Evolutionary conservation across 1,140 invertebrate species (phyloP).

Genomic region (Drosophila littoralis): DNA sequence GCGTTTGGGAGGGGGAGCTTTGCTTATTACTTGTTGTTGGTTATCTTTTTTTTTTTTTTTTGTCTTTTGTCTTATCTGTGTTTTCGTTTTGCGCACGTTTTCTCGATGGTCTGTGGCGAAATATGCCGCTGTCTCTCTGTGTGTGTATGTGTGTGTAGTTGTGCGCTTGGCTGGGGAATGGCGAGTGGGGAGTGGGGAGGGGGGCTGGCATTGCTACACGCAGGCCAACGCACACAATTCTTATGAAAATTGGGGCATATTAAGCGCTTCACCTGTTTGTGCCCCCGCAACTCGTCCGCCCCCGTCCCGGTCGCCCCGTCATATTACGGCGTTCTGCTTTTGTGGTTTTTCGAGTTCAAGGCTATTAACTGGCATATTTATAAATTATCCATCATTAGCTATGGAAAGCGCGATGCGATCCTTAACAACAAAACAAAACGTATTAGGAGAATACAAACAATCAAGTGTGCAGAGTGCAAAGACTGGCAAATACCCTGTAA

Average conservation of each 20-base stretch:
- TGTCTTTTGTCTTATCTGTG: slow-evolving; percentile 65
- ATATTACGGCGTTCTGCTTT: neutral
- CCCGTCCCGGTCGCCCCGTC: neutral
- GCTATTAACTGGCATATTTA: slow-evolving; percentile 40
- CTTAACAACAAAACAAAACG: neutral
- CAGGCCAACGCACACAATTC: slow-evolving; percentile 2
- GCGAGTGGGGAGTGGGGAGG: neutral
- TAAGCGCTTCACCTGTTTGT: slow-evolving; percentile 34
- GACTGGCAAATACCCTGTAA: neutral
- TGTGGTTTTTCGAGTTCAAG: slow-evolving; percentile 57
- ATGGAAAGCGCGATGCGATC: neutral
- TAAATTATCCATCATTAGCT: slow-evolving; percentile 25
- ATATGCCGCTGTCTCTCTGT: slow-evolving; percentile 34
- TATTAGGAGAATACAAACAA: neutral
- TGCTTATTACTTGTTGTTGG: slow-evolving; percentile 9
- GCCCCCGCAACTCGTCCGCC: neutral
- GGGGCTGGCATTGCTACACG: neutral
- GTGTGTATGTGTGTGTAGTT: neutral
- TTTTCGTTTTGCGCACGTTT: slow-evolving; percentile 76
- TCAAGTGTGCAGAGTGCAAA: neutral
- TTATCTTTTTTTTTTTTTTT: slow-evolving; percentile 27
- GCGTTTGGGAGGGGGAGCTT: neutral
- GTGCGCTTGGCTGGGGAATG: neutral
- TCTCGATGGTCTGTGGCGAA: slow-evolving; percentile 52
- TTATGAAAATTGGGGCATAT: slow-evolving; percentile 38